A percentile compares a stretch with the other conserved stretches of the same genome.
phyloP scores from a whole-genome alignment of 1,140 invertebrate genomes.

The Ceratosolen fusciceps region DNA sequence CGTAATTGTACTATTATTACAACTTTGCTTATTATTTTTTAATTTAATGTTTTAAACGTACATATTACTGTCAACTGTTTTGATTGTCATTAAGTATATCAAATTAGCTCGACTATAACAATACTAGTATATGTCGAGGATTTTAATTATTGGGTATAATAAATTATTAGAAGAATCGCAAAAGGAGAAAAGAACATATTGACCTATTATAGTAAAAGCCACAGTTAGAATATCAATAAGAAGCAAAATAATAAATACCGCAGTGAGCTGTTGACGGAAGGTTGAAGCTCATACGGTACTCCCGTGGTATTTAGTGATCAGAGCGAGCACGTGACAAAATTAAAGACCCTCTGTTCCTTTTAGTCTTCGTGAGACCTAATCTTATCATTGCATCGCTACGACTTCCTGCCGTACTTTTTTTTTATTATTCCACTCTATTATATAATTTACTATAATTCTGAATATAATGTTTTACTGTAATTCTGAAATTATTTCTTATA shows the following conservation, averaged over 20 bases:
- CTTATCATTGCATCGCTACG: constrained; percentile 40
- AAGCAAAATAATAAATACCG: constrained; percentile 58
- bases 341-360: constrained; percentile 48
- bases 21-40: too few species aligned
- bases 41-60: too few species aligned
- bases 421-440: constrained; percentile 53
- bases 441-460: too few species aligned
- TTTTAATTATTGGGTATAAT: too few species aligned
- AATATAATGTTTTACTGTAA: too few species aligned
- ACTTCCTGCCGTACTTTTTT: constrained; percentile 53
- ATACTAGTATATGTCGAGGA: too few species aligned
- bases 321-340: constrained; percentile 59
- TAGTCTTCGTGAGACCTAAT: constrained; percentile 56
- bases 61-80: too few species aligned
- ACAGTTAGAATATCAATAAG: not conserved
- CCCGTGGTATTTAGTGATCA: constrained; percentile 55
- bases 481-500: too few species aligned
- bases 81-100: too few species aligned
- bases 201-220: not conserved
- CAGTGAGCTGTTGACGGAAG: constrained; percentile 46
- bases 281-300: not conserved
- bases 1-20: too few species aligned
- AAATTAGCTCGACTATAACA: too few species aligned
- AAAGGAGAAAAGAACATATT: not conserved
- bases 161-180: not conserved